Percentiles rank a stretch among this genome's conserved stretches.
These are phyloP conservation scores for Lathronympha strigana DNA, from an alignment of 2,888 invertebrate species.

Conservation along the genomic window DNA sequence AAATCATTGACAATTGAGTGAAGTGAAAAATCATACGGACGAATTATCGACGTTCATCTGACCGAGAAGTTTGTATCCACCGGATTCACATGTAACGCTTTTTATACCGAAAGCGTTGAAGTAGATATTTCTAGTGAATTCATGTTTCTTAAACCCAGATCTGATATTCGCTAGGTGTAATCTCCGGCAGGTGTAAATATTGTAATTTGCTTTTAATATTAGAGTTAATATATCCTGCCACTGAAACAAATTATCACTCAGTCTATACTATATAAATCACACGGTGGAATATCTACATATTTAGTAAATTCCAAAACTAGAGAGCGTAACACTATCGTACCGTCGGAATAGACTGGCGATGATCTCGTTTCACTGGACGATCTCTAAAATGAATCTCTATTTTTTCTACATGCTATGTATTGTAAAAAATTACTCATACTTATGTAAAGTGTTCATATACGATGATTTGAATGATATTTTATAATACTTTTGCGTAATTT, in stretches of 20 bases:
- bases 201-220: constrained; percentile 80
- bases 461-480: constrained; percentile 61
- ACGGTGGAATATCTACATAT: constrained; percentile 1
- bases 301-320: not conserved
- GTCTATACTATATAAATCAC: constrained; percentile 49
- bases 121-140: not conserved
- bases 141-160: not conserved
- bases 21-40: constrained; percentile 57
- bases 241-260: constrained; percentile 81
- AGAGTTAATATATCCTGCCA: constrained; percentile 72
- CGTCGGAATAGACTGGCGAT: constrained; percentile 61
- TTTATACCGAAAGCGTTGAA: not conserved
- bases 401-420: constrained; percentile 84
- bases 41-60: constrained; percentile 62
- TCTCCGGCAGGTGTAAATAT: constrained; percentile 77
- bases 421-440: constrained; percentile 80
- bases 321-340: too few species aligned
- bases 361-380: constrained; percentile 81
- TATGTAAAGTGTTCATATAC: constrained; percentile 78
- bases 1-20: constrained; percentile 71
- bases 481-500: constrained; percentile 43
- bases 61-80: not conserved
- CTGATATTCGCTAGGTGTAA: constrained; percentile 60
- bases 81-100: not conserved
- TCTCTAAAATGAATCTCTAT: constrained; percentile 83